These are phyloP conservation scores for Andrena minutula DNA, from an alignment of 2,888 invertebrate genomes.

Conservation along the genomic window DNA sequence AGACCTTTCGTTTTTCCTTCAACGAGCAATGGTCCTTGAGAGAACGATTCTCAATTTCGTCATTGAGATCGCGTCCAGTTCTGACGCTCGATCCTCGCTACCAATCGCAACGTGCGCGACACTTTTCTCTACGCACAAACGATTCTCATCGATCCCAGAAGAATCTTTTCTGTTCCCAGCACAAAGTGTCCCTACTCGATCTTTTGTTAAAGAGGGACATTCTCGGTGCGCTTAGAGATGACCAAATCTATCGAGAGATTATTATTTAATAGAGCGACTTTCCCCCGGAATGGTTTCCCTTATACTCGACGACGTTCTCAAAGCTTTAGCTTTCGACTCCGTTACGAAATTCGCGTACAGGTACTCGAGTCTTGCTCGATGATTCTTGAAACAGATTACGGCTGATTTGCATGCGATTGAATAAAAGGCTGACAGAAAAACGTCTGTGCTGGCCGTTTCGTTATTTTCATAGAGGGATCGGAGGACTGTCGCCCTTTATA, in stretches of 20 bases:
- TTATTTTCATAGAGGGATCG: constrained; percentile 30
- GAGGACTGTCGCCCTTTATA: background rate
- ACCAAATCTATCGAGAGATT: background rate
- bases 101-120: background rate
- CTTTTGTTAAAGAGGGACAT: background rate
- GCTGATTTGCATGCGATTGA: constrained; percentile 39
- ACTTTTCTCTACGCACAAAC: background rate
- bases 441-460: background rate
- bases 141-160: background rate
- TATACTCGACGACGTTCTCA: background rate
- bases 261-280: constrained; percentile 1
- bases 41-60: constrained; percentile 83
- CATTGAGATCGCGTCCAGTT: constrained; percentile 70
- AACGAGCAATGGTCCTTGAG: constrained; percentile 80
- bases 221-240: background rate
- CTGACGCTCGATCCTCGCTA: constrained; percentile 2
- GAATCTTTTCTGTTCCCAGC: background rate
- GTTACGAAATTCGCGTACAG: constrained; percentile 22
- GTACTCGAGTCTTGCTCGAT: constrained; percentile 11
- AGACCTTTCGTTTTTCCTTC: constrained; percentile 84
- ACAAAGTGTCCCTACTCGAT: background rate
- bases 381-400: constrained; percentile 38
- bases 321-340: background rate
- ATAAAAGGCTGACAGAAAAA: constrained; percentile 16
- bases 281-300: background rate